Evolutionary conservation across 1,140 invertebrate genomes (phyloP), one percentile per base, ranked within the genome.

Genomic region (Bombus ignitus): DNA sequence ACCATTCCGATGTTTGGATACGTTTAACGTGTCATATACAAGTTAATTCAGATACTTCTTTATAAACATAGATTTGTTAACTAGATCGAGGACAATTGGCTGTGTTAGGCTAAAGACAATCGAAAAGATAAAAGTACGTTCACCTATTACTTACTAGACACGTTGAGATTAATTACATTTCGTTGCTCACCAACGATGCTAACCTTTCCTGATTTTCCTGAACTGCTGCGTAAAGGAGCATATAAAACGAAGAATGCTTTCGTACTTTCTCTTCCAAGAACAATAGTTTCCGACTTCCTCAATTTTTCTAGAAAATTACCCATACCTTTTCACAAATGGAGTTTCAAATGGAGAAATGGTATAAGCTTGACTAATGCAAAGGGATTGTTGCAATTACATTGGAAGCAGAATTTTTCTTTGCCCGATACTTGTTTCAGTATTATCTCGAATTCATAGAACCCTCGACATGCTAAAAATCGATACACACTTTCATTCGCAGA

Each of bases 111-210:
- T 9, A 8, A 25, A 28, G 35, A n/a, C 18, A n/a, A 73, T 71
- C 32, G 53, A 32, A 28, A 28, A 44, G 72, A 37, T 25, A 47
- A 37, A 66, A 37, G 22, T 2, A 6, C 65, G 59, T 87, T 79
- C 87, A 81, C 83, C 76, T 62, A 74, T 87, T 89, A 85, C 83
- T 87, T 91, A 89, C 77, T 77, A 75, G 25, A 28, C 62, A 72
- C 70, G 12, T 37, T 59, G 70, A 62, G 76, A 87, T 87, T 89
- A 88, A 89, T 88, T 82, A 76, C 35, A 47, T 42, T 70, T 88
- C 71, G 76, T 72, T 72, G 72, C 1, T 62, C 3, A 1, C 6
- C 28, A 25, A 18, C 44, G 62, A 10, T 22, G 4, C 59, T 28
- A 62, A 28, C 70, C 25, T 66, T 62, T 37, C 47, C 53, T 62